Evolutionary conservation across 2,888 invertebrate genomes (phyloP).

Genomic region (Ischnura elegans): DNA sequence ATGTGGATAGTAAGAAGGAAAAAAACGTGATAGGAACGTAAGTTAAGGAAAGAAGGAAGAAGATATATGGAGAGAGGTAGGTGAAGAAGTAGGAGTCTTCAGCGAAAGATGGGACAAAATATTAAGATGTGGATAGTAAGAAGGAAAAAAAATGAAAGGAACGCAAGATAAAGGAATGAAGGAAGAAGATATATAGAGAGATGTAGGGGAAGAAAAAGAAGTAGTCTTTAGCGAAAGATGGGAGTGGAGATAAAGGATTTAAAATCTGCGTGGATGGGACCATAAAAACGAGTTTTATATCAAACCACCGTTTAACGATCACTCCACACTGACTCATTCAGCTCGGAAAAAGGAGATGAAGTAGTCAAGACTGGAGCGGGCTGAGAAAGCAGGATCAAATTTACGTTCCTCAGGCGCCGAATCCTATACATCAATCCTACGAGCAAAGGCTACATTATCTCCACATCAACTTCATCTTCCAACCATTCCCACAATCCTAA

Average conservation of each 20-base stretch:
- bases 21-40: too few relatives aligned
- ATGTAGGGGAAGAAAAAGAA: not conserved
- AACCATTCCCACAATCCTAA: not conserved
- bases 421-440: conserved; percentile 15
- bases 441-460: not conserved
- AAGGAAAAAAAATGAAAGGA: not conserved
- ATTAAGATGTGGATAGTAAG: too few relatives aligned
- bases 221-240: not conserved
- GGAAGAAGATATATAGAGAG: not conserved
- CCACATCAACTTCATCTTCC: not conserved
- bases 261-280: conserved; percentile 41
- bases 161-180: not conserved
- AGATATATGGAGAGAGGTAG: too few relatives aligned
- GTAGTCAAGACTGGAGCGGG: not conserved
- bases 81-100: too few relatives aligned
- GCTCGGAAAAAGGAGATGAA: not conserved
- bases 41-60: too few relatives aligned
- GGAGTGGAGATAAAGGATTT: conserved; percentile 21
- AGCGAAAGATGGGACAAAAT: too few relatives aligned
- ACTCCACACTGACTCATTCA: conserved; percentile 52
- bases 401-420: conserved; percentile 17
- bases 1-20: too few relatives aligned
- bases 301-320: conserved; percentile 59
- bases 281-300: conserved; percentile 54
- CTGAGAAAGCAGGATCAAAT: conserved; percentile 32